phyloP scores from a whole-genome alignment of 2,797 vertebrate genomes.

The Ammospiza maritima region DNA sequence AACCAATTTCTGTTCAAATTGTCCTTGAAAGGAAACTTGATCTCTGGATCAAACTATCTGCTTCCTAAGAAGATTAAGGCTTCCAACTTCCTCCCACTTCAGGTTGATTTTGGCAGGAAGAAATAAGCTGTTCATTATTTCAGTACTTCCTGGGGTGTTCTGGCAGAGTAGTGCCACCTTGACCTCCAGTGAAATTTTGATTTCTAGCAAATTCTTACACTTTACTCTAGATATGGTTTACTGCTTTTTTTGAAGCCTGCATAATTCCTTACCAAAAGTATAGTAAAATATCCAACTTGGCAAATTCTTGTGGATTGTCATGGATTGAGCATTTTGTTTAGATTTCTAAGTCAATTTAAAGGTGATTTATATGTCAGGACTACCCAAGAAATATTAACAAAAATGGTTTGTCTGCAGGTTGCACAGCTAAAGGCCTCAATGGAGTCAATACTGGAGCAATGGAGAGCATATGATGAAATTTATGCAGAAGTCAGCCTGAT shows the following conservation, averaged over 20 bases:
- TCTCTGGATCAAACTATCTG: not conserved
- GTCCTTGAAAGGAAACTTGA: not conserved
- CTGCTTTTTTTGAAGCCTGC: not conserved
- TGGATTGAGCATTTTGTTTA: not conserved
- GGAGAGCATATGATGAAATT: conserved; percentile 76
- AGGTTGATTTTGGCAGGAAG: not conserved
- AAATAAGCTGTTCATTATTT: conserved; percentile 14
- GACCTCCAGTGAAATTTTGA: not conserved
- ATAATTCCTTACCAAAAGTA: not conserved
- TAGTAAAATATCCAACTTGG: not conserved
- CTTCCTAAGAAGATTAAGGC: not conserved
- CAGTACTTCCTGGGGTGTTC: not conserved
- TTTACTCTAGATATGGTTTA: not conserved
- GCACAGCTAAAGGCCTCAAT: conserved; percentile 66
- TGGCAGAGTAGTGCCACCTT: not conserved
- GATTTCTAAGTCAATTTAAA: not conserved
- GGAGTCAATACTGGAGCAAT: conserved; percentile 71
- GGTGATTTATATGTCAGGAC: not conserved
- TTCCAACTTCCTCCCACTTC: not conserved
- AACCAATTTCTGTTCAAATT: conserved; percentile 27
- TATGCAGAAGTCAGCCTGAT: conserved; percentile 66
- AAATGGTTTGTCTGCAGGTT: conserved; percentile 64
- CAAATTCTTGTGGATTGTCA: not conserved
- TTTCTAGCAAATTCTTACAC: not conserved
- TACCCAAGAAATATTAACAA: not conserved